Evolutionary conservation across 2,797 vertebrate species (phyloP).

Genomic region (Cryptoprocta ferox): DNA sequence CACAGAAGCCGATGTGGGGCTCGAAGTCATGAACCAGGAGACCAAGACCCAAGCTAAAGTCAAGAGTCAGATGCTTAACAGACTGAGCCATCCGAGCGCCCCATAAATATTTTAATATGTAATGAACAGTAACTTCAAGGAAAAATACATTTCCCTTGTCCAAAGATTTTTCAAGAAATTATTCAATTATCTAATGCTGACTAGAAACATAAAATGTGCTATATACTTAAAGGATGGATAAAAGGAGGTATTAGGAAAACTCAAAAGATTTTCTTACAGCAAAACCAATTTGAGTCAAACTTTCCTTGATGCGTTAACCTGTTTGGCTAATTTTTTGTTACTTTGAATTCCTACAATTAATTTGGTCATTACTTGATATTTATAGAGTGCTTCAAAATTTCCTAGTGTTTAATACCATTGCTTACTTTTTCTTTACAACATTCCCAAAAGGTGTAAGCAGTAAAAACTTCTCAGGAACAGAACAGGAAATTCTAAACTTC

Average conservation of each 20-base stretch:
- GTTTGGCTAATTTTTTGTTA: not conserved
- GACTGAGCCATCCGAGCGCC: too few relatives aligned
- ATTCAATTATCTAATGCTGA: conserved; percentile 3
- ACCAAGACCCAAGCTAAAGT: too few relatives aligned
- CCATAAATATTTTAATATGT: not conserved
- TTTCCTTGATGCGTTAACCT: conserved; percentile 32
- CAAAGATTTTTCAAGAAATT: conserved; percentile 18
- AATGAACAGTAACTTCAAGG: not conserved
- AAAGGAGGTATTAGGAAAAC: not conserved
- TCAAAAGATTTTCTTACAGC: not conserved
- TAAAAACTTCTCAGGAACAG: conserved; percentile 11
- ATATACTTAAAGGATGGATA: not conserved
- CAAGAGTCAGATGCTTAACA: too few relatives aligned
- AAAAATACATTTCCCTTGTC: not conserved
- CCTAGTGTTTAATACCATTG: conserved; percentile 32
- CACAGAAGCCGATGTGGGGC: too few relatives aligned
- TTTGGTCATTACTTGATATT: conserved; percentile 48
- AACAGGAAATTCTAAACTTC: conserved; percentile 38
- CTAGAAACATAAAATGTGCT: not conserved
- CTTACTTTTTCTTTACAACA: conserved; percentile 41
- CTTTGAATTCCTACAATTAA: conserved; percentile 51
- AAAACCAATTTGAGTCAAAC: conserved; percentile 33
- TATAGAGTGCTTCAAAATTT: conserved; percentile 54
- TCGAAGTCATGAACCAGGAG: too few relatives aligned
- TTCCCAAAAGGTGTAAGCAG: conserved; percentile 13